A percentile compares a stretch with the other conserved stretches of the same genome.
Conservation (phyloP, 2,888 invertebrate species). For the Tortrix viridana region DNA sequence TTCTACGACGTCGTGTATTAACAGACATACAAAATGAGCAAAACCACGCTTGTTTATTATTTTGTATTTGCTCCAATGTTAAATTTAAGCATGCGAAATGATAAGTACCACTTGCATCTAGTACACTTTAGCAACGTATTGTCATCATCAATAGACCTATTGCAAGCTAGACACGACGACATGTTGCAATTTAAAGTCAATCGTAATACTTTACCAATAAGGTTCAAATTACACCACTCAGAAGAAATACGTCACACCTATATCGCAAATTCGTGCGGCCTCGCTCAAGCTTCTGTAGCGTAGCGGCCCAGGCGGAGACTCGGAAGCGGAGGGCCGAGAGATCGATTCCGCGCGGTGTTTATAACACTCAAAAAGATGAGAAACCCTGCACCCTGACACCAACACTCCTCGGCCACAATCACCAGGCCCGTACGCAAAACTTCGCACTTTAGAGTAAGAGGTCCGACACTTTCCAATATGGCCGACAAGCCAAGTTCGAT, state of each 20-base stretch:
- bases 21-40: conserved; percentile 3
- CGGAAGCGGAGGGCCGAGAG: background rate
- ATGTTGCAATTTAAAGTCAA: background rate
- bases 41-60: background rate
- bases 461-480: conserved; percentile 10
- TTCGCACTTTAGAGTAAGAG: background rate
- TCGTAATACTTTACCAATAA: background rate
- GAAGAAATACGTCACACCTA: fast-evolving
- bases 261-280: background rate
- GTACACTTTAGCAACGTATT: background rate
- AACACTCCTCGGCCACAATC: background rate
- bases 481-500: background rate
- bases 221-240: background rate
- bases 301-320: background rate
- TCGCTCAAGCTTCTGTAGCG: background rate
- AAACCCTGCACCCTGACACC: no score
- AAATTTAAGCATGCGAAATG: background rate
- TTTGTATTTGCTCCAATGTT: background rate
- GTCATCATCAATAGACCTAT: background rate
- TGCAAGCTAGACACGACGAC: background rate
- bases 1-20: background rate
- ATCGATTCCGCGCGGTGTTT: background rate
- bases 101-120: background rate
- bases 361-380: background rate
- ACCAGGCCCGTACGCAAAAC: background rate